These are phyloP conservation scores for Platycnemis pennipes DNA, from an alignment of 2,888 invertebrate species.

Conservation along the genomic window DNA sequence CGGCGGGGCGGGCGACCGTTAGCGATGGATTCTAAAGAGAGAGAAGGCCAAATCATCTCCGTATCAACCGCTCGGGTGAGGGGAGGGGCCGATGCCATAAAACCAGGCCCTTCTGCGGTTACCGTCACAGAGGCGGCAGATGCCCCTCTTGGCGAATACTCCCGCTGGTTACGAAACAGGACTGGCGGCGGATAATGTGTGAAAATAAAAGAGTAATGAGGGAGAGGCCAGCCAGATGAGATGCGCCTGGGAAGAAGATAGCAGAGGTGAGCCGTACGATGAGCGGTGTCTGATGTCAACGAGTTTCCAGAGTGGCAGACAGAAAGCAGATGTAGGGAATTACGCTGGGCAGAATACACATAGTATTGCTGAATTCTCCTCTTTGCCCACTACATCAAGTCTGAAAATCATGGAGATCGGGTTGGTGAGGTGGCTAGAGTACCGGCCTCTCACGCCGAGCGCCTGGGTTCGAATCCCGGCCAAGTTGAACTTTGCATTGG, in stretches of 20 bases:
- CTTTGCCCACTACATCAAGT: background rate
- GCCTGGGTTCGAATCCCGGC: no score
- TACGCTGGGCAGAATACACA: background rate
- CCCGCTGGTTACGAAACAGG: background rate
- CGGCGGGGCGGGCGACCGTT: slow-evolving; percentile 19
- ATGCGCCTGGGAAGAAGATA: background rate
- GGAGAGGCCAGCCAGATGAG: background rate
- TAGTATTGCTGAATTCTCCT: background rate
- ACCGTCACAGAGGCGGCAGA: slow-evolving; percentile 33
- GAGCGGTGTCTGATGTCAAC: background rate
- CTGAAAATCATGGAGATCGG: no score
- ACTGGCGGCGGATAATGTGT: background rate
- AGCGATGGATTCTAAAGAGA: background rate
- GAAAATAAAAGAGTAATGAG: background rate
- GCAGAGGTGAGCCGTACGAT: background rate
- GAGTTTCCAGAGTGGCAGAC: slow-evolving; percentile 8
- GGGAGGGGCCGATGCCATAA: background rate
- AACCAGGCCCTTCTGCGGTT: background rate
- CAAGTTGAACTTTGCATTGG: no score
- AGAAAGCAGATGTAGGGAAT: slow-evolving; percentile 3
- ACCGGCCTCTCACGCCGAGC: no score
- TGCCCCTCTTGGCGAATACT: slow-evolving; percentile 13
- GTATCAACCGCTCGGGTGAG: background rate
- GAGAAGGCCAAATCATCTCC: background rate
- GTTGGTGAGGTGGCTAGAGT: no score